Evolutionary conservation across 2,797 vertebrate species (phyloP).

Genomic region (Syndactyla subalaris): DNA sequence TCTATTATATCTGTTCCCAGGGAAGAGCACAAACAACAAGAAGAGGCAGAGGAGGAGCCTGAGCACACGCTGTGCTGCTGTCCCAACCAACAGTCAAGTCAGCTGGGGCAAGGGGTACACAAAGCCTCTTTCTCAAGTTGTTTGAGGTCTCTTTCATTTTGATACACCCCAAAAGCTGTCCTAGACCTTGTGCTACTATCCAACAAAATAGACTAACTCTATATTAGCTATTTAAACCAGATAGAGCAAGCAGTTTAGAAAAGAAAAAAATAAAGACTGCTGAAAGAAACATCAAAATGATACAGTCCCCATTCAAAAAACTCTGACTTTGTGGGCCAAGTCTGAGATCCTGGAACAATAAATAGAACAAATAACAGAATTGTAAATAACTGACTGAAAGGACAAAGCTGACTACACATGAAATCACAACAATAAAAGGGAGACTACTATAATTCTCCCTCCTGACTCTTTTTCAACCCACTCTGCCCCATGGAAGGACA

Average conservation of each 20-base stretch:
- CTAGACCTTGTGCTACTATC: background rate
- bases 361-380: background rate
- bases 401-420: conserved; percentile 28
- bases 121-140: background rate
- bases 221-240: background rate
- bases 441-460: conserved; percentile 4
- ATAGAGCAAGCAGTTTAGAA: background rate
- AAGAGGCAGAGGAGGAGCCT: background rate
- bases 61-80: background rate
- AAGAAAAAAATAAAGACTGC: background rate
- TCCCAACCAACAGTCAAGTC: background rate
- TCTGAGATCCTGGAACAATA: background rate
- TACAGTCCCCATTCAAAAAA: background rate
- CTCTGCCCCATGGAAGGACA: background rate
- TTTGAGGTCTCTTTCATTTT: background rate
- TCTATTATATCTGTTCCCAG: background rate
- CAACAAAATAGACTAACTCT: background rate
- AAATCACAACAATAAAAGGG: background rate
- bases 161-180: background rate
- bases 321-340: background rate
- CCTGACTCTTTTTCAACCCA: background rate
- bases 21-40: background rate
- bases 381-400: conserved; percentile 16
- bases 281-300: background rate
- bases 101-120: background rate